These are phyloP conservation scores for Vidua chalybeata DNA, from an alignment of 2,113 vertebrate species.

Conservation along the genomic window DNA sequence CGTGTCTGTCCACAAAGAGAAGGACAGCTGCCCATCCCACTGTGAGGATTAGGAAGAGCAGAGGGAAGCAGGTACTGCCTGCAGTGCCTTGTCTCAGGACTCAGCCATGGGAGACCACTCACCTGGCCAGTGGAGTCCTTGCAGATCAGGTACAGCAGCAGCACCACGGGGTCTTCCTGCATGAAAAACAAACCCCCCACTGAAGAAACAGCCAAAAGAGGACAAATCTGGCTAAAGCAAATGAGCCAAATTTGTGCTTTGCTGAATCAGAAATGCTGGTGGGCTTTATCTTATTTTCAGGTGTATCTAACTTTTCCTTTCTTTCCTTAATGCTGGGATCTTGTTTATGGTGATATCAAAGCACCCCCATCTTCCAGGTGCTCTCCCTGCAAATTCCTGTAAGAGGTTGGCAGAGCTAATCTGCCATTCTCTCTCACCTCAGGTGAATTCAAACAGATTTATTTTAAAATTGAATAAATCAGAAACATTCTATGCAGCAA, in stretches of 20 bases:
- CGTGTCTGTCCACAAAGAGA: rapidly evolving
- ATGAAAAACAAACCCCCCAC: neutral
- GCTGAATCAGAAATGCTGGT: neutral
- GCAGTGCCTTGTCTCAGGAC: neutral
- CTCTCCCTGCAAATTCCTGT: neutral
- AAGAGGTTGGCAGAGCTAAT: neutral
- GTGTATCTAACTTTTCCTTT: neutral
- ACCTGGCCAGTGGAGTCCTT: neutral
- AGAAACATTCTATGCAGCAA: neutral
- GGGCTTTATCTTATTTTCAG: neutral
- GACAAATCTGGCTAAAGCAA: neutral
- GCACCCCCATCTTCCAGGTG: neutral
- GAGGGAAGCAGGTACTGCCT: neutral
- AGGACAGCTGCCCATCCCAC: neutral
- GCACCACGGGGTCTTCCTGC: neutral
- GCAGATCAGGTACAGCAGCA: neutral
- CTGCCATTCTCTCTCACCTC: neutral
- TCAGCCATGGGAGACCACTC: neutral
- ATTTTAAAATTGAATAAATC: neutral
- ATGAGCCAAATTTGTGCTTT: neutral
- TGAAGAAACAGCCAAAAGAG: neutral
- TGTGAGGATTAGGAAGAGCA: neutral
- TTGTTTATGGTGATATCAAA: neutral
- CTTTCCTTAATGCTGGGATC: neutral
- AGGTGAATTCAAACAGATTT: neutral